Percentiles rank a stretch among this genome's conserved stretches.
Evolutionary conservation across 2,113 vertebrate genomes (phyloP).

Genomic region (Myotis davidii): DNA sequence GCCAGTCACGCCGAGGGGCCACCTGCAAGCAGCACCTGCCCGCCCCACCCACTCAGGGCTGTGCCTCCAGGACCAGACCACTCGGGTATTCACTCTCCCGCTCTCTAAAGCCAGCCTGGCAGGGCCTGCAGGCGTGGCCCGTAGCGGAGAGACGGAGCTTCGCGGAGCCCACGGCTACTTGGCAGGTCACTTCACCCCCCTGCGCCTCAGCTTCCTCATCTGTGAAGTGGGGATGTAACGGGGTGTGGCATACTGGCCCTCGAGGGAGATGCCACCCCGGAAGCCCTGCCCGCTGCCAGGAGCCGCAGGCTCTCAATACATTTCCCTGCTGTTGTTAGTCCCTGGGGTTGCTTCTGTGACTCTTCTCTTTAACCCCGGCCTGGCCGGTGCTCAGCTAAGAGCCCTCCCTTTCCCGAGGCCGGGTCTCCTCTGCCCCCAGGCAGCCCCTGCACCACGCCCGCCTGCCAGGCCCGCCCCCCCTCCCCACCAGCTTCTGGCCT

Average conservation of each 20-base stretch:
- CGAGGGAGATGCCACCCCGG: not conserved
- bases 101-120: not conserved
- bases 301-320: fast-evolving
- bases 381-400: not conserved
- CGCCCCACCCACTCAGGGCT: not conserved
- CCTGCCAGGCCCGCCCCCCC: not conserved
- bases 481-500: not conserved
- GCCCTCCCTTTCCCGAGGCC: not conserved
- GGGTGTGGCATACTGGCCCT: not conserved
- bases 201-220: not conserved
- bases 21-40: not conserved
- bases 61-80: not conserved
- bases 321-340: fast-evolving
- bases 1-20: not conserved
- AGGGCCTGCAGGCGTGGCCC: not conserved
- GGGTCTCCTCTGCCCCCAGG: not conserved
- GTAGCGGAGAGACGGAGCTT: not conserved
- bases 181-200: not conserved
- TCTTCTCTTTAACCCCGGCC: not conserved
- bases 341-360: fast-evolving
- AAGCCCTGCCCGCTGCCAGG: not conserved
- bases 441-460: not conserved
- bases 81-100: not conserved
- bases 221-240: not conserved
- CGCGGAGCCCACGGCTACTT: fast-evolving